phyloP scores from a whole-genome alignment of 2,113 vertebrate species.

The Rhynchopsitta pachyrhyncha region DNA sequence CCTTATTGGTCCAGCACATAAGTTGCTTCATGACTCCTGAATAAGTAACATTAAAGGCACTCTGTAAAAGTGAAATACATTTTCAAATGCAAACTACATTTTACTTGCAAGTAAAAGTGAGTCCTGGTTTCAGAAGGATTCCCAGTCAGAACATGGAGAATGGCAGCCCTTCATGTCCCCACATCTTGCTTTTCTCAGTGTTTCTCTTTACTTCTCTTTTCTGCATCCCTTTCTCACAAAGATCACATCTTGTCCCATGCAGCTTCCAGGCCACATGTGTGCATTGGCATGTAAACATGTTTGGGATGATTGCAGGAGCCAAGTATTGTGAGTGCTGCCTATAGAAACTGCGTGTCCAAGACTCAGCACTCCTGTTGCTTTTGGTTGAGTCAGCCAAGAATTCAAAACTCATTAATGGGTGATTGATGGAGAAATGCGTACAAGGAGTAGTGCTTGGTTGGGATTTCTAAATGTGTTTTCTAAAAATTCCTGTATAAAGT shows the following conservation, averaged over 20 bases:
- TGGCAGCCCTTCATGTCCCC: neutral
- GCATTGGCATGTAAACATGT: neutral
- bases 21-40: neutral
- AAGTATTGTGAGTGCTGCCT: neutral
- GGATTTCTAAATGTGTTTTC: neutral
- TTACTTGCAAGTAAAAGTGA: neutral
- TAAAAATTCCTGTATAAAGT: neutral
- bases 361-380: neutral
- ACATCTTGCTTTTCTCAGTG: rapidly evolving
- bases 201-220: neutral
- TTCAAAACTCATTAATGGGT: neutral
- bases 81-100: neutral
- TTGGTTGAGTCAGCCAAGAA: neutral
- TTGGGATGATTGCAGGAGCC: neutral
- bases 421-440: neutral
- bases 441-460: neutral
- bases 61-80: neutral
- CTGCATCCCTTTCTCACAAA: neutral
- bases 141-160: neutral
- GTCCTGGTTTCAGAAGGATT: neutral
- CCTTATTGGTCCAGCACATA: neutral
- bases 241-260: rapidly evolving
- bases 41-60: rapidly evolving
- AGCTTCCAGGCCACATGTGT: neutral
- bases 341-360: neutral